Conservation (phyloP, 1,140 invertebrate species). For the Zaprionus ornatus region DNA sequence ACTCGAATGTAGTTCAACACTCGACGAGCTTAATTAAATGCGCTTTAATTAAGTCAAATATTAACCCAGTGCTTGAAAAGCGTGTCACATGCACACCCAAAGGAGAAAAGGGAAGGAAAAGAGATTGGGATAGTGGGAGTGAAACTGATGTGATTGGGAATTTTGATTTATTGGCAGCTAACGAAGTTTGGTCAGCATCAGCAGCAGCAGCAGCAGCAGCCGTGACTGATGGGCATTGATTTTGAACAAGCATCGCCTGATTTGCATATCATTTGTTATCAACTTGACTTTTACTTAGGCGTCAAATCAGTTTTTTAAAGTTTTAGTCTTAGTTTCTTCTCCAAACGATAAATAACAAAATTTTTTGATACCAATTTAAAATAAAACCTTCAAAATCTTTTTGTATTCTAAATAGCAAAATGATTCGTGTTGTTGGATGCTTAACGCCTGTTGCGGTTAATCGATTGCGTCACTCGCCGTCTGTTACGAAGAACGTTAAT, state of each 20-base stretch:
- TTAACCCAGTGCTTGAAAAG: slow-evolving; percentile 47
- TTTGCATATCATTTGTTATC: slow-evolving; percentile 34
- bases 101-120: slow-evolving; percentile 7
- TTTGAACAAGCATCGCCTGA: slow-evolving; percentile 15
- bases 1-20: slow-evolving; percentile 29
- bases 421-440: slow-evolving; percentile 7
- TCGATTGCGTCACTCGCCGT: slow-evolving; percentile 9
- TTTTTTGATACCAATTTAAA: slow-evolving; percentile 7
- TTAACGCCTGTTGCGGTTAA: slow-evolving; percentile 11
- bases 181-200: slow-evolving; percentile 49
- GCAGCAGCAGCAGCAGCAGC: slow-evolving; percentile 22
- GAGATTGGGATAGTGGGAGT: slow-evolving; percentile 27
- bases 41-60: slow-evolving; percentile 72
- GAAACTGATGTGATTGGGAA: slow-evolving; percentile 58
- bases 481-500: not conserved
- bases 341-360: slow-evolving; percentile 10
- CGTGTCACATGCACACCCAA: slow-evolving; percentile 37
- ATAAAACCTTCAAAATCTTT: not conserved
- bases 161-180: slow-evolving; percentile 75
- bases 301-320: not conserved
- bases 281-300: not conserved
- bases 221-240: slow-evolving; percentile 43
- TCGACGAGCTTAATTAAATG: slow-evolving; percentile 62
- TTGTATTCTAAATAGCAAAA: not conserved
- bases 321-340: not conserved